Evolutionary conservation across 2,113 vertebrate genomes (phyloP).

Genomic region (Semnornis frantzii): DNA sequence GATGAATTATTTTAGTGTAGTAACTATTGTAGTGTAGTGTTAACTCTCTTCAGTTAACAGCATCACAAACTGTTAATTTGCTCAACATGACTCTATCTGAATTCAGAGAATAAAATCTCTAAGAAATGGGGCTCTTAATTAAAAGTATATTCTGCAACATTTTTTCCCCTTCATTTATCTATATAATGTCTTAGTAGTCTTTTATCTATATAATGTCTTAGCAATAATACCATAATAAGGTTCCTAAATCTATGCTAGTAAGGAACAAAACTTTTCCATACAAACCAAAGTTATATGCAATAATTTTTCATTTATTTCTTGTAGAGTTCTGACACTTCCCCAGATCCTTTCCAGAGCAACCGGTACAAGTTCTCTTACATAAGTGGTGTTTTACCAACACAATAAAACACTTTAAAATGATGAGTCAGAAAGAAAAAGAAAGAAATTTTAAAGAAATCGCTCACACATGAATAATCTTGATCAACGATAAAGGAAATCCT

Average conservation of each 20-base stretch:
- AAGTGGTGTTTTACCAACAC: background rate
- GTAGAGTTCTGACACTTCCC: background rate
- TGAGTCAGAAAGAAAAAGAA: background rate
- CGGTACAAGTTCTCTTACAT: background rate
- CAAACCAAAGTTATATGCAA: background rate
- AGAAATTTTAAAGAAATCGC: background rate
- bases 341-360: background rate
- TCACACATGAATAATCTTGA: background rate
- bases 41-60: background rate
- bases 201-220: background rate
- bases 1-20: background rate
- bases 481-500: background rate
- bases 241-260: background rate
- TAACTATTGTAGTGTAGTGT: background rate
- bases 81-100: background rate
- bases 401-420: background rate
- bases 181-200: background rate
- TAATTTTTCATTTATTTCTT: background rate
- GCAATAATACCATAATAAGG: background rate
- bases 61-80: background rate
- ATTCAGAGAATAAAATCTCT: background rate
- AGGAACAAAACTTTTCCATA: background rate
- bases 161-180: background rate
- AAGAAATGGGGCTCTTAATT: background rate
- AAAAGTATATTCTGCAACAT: background rate